Evolutionary conservation across 2,797 vertebrate genomes (phyloP).

Genomic region (Acrocephalus scirpaceus): DNA sequence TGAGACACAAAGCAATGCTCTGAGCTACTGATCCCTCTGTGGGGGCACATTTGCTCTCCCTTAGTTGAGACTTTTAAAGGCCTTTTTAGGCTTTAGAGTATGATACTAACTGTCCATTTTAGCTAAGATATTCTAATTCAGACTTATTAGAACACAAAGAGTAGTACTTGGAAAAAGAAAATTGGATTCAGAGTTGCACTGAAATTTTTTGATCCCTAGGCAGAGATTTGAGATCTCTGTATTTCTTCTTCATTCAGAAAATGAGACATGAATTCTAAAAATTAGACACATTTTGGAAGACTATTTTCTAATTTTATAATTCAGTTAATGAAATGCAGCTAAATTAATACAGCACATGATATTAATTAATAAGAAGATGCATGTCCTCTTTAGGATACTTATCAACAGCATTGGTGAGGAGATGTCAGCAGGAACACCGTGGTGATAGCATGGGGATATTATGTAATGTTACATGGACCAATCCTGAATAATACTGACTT

Average conservation of each 20-base stretch:
- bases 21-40: background rate
- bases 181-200: background rate
- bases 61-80: background rate
- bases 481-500: background rate
- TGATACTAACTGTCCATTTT: background rate
- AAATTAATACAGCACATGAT: background rate
- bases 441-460: background rate
- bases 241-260: background rate
- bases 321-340: slow-evolving; percentile 24
- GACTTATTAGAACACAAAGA: background rate
- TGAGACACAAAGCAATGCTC: background rate
- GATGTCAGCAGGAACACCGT: background rate
- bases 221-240: background rate
- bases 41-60: background rate
- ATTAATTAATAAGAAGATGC: slow-evolving; percentile 21
- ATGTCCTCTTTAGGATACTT: background rate
- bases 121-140: background rate
- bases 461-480: background rate
- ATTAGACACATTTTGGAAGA: background rate
- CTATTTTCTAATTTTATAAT: slow-evolving; percentile 8
- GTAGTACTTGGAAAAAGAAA: background rate
- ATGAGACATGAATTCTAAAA: background rate
- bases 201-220: background rate
- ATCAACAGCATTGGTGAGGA: background rate
- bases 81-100: background rate